Conservation (phyloP, 1,140 invertebrate species). For the Drosophila teissieri region DNA sequence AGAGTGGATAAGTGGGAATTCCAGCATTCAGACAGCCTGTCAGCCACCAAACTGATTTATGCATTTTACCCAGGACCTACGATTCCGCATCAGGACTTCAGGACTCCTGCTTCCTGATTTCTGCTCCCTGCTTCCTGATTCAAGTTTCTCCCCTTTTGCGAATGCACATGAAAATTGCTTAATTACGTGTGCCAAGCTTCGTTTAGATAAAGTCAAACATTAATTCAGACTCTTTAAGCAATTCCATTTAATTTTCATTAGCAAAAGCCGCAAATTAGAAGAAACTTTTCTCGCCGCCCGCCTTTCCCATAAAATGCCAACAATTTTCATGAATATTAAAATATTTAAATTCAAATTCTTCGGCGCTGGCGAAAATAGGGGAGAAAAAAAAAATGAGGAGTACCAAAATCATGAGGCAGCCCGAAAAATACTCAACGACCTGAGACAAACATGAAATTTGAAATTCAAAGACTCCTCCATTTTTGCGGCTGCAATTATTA, state of each 20-base stretch:
- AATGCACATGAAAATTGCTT: constrained; percentile 35
- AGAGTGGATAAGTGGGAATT: constrained; percentile 38
- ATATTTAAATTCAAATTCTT: constrained; percentile 80
- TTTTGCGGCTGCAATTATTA: constrained; percentile 59
- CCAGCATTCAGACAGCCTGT: constrained; percentile 61
- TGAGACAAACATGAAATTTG: constrained; percentile 42
- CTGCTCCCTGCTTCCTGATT: neutral
- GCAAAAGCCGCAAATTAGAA: constrained; percentile 73
- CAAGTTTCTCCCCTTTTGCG: neutral
- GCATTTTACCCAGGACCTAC: constrained; percentile 36
- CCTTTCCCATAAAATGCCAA: constrained; percentile 22
- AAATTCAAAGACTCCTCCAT: constrained; percentile 65
- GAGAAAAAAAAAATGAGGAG: neutral
- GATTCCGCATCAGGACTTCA: neutral
- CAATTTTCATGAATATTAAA: constrained; percentile 81
- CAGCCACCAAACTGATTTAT: constrained; percentile 73
- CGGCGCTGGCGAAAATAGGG: neutral
- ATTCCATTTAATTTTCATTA: constrained; percentile 82
- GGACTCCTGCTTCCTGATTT: too few relatives aligned
- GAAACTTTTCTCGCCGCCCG: constrained; percentile 46
- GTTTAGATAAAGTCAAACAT: constrained; percentile 53
- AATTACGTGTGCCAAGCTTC: constrained; percentile 33
- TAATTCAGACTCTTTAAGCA: constrained; percentile 75
- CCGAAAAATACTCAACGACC: constrained; percentile 21
- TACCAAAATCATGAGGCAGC: constrained; percentile 1